A percentile compares a stretch with the other conserved stretches of the same genome.
phyloP scores from a whole-genome alignment of 2,113 vertebrate genomes.

The Pygoscelis adeliae region DNA sequence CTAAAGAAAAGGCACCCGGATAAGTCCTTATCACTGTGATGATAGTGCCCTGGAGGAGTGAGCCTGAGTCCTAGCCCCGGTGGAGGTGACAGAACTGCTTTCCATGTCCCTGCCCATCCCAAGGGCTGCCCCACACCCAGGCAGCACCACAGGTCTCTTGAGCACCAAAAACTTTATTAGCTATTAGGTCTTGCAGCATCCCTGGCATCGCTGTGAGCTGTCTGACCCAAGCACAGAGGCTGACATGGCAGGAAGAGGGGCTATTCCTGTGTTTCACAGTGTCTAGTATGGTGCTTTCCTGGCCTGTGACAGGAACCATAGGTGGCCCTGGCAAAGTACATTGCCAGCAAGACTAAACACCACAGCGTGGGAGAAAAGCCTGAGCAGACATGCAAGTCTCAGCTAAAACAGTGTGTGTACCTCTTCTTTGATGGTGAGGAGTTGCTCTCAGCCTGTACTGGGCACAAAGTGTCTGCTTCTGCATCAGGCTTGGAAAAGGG shows the following conservation, averaged over 20 bases:
- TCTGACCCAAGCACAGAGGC: not conserved
- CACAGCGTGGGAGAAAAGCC: not conserved
- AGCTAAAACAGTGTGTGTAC: not conserved
- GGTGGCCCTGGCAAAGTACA: not conserved
- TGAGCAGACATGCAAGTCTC: not conserved
- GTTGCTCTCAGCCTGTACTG: not conserved
- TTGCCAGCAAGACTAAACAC: not conserved
- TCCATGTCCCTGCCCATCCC: not conserved
- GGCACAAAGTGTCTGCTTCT: not conserved
- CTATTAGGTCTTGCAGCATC: not conserved
- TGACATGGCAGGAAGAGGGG: not conserved
- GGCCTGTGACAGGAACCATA: not conserved
- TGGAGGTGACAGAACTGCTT: not conserved
- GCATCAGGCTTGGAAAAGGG: not conserved
- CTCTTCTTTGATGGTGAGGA: not conserved
- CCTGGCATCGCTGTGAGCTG: not conserved
- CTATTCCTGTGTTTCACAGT: not conserved
- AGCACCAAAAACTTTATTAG: not conserved
- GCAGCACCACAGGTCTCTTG: not conserved
- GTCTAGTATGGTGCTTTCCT: not conserved
- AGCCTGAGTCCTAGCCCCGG: fast-evolving
- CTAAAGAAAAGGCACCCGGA: not conserved
- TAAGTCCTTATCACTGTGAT: not conserved
- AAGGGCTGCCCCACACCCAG: not conserved
- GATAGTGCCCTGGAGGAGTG: not conserved